Percentiles rank a stretch among this genome's conserved stretches.
phyloP scores from a whole-genome alignment of 2,797 vertebrate species.

The Silurus aristotelis region DNA sequence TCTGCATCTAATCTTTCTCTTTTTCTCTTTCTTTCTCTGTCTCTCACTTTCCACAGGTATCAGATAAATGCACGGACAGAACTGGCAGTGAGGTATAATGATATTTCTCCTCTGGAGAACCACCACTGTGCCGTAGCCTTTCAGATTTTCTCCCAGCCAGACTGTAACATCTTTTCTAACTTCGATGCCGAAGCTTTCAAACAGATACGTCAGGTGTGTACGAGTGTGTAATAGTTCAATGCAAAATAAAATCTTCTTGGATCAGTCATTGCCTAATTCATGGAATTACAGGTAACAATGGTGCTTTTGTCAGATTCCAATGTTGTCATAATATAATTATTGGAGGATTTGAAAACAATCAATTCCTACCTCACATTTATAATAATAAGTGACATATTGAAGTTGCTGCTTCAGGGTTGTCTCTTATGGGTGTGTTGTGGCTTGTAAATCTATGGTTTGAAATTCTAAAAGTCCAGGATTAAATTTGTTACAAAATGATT shows the following conservation, averaged over 20 bases:
- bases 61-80: conserved; percentile 92
- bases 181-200: conserved; percentile 84
- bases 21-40: neutral
- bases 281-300: neutral
- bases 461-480: neutral
- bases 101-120: conserved; percentile 93
- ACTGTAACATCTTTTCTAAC: conserved; percentile 90
- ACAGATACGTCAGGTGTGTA: conserved; percentile 86
- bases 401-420: neutral
- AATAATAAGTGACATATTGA: neutral
- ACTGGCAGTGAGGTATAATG: conserved; percentile 90
- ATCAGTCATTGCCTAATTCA: neutral
- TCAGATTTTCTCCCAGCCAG: conserved; percentile 85
- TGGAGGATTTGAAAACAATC: neutral
- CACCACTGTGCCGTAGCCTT: conserved; percentile 93
- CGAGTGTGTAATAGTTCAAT: neutral
- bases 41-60: conserved; percentile 74
- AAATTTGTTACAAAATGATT: neutral
- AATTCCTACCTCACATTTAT: neutral
- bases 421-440: neutral
- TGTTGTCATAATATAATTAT: neutral
- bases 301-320: neutral
- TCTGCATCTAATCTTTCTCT: neutral
- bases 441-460: neutral
- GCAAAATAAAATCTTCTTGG: neutral